phyloP scores from a whole-genome alignment of 2,888 invertebrate genomes.

The Apamea monoglypha region DNA sequence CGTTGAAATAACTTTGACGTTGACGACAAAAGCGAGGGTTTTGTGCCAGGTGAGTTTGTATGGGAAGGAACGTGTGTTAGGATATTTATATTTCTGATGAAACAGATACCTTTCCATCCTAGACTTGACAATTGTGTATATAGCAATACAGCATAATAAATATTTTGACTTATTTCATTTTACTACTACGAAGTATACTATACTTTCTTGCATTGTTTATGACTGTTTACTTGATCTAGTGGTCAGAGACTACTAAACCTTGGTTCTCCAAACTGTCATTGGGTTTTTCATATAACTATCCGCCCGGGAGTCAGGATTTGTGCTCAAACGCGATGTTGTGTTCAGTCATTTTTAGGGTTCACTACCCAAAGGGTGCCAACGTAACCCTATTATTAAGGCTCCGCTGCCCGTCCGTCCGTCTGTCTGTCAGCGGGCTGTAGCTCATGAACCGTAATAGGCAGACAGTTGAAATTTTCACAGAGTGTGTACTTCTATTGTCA shows the following conservation, averaged over 20 bases:
- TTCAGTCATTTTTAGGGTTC: too few species aligned
- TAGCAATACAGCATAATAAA: not conserved
- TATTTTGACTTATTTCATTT: not conserved
- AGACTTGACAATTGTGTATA: not conserved
- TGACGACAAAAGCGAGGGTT: conserved; percentile 59
- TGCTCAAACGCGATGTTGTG: not conserved
- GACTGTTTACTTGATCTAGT: not conserved
- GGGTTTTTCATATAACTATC: not conserved
- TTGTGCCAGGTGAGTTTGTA: conserved; percentile 31
- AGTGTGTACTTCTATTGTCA: too few species aligned
- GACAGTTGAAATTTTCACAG: not conserved
- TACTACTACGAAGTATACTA: not conserved
- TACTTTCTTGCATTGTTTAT: not conserved
- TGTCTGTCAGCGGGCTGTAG: not conserved
- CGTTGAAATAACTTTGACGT: conserved; percentile 62
- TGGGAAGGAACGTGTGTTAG: not conserved
- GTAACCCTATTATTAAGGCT: too few species aligned
- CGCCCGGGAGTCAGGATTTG: not conserved
- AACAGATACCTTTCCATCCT: not conserved
- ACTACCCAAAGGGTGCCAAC: too few species aligned
- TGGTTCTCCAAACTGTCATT: not conserved
- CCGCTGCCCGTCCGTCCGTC: not conserved
- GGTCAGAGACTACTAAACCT: too few species aligned
- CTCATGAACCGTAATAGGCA: not conserved
- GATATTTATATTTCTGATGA: conserved; percentile 5